Evolutionary conservation across 30 jellyfish, hydroid and myxozoan genomes (phyloP), one percentile per base, ranked within the genome.

Genomic region (Thelohanellus kitauei): DNA sequence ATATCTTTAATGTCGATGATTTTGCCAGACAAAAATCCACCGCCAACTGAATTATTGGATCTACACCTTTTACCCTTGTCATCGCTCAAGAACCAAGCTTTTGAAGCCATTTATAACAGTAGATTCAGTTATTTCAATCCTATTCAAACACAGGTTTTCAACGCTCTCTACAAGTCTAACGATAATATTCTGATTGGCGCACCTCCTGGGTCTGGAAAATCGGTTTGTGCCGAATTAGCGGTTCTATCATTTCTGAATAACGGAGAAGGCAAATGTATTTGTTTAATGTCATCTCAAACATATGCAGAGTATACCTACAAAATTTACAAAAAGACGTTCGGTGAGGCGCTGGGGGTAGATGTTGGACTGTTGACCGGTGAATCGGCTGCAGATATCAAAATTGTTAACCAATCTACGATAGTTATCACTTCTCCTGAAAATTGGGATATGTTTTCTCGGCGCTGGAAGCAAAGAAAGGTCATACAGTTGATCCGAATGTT

Each of bases 181-280:
- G 92, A 71, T 40, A 71, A 60, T 51, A 65, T 71, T 3, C 62
- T 71, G 47, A 59, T 71, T 41, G 92, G 92, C 10, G 92, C 92
- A 40, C 92, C 92, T 5, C 63, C 87, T 18, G 92, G 92, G 37
- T 60, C 87, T 41, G 92, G 92, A 11, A 71, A 71, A 34, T 42
- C 92, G 15, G 52, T 71, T 18, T 59, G 86, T 50, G 92, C 84
- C 12, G 92, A 71, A 19, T 71, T 71, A 49, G 87, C 92, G 16
- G 49, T 71, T 15, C 44, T 71, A 12, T 78, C 44, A 30, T 44
- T 71, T 71, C 63, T 71, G 12, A 85, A 54, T 43, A 51, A 47
- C 17, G 84, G 64, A 2, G 86, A 71, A 6, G 83, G 75, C 42
- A 52, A 64, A 27, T 61, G 92, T 49, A 87, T 71, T 6, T 71